Conservation (phyloP, 2,888 invertebrate species). For the Polylopha cassiicola region DNA sequence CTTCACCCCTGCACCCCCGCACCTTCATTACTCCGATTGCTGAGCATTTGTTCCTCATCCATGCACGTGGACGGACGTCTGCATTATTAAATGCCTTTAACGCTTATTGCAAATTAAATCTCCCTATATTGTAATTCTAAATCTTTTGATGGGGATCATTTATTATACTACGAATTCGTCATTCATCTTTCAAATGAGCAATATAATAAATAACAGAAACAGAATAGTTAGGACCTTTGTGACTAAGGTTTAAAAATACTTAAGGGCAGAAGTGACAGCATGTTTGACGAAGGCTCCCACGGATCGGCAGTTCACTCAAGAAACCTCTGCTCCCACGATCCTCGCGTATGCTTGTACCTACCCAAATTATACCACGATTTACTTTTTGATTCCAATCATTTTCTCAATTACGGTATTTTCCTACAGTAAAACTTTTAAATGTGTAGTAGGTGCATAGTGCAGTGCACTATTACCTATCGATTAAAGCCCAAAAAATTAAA, state of each 20-base stretch:
- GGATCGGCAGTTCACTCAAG: conserved; percentile 40
- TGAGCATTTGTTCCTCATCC: conserved; percentile 65
- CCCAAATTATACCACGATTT: conserved; percentile 41
- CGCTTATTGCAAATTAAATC: conserved; percentile 70
- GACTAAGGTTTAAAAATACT: neutral
- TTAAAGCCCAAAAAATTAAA: no score
- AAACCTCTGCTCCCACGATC: conserved; percentile 40
- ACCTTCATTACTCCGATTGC: conserved; percentile 69
- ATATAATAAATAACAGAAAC: conserved; percentile 22
- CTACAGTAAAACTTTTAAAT: conserved; percentile 22
- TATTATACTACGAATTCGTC: conserved; percentile 28
- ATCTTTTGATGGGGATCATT: conserved; percentile 42
- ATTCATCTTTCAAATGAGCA: conserved; percentile 45
- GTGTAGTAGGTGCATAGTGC: no score
- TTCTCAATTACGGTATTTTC: conserved; percentile 39
- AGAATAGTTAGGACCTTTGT: no score
- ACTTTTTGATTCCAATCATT: conserved; percentile 37
- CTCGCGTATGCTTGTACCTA: conserved; percentile 27
- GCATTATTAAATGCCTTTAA: conserved; percentile 78
- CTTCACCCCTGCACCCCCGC: conserved; percentile 36
- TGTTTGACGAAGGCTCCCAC: conserved; percentile 33
- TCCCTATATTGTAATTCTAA: conserved; percentile 52
- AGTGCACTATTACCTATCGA: no score
- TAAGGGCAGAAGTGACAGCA: conserved; percentile 15
- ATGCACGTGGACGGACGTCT: conserved; percentile 68